Conservation (phyloP, 1,140 invertebrate genomes). For the Cepaea nemoralis region DNA sequence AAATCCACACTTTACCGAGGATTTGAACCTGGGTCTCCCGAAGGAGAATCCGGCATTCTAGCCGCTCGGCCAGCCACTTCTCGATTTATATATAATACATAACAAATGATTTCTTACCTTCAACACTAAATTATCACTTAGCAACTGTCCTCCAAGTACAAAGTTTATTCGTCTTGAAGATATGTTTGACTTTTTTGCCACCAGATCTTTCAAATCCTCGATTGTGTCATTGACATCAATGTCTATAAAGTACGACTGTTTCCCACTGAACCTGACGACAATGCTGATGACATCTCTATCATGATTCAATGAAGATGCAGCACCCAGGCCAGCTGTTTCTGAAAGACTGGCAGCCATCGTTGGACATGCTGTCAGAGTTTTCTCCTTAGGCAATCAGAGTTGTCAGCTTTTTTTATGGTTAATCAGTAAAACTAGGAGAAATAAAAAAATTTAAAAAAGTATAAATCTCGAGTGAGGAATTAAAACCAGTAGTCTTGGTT, state of each 20-base stretch:
- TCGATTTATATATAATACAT: no score
- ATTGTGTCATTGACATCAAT: not conserved
- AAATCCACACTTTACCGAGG: no score
- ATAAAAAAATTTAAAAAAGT: no score
- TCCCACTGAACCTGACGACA: conserved; percentile 13
- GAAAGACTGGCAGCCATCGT: not conserved
- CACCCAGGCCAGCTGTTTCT: not conserved
- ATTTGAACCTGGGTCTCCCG: no score
- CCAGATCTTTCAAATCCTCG: conserved; percentile 12
- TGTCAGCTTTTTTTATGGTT: no score
- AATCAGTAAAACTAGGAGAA: no score
- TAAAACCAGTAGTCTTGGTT: no score
- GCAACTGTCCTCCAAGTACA: conserved; percentile 24
- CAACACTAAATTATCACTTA: not conserved
- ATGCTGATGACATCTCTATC: not conserved
- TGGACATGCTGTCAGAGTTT: not conserved
- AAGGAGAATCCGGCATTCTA: no score
- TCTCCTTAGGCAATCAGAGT: not conserved
- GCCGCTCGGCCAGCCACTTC: no score
- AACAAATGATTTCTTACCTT: not conserved
- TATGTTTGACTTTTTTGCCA: conserved; percentile 21
- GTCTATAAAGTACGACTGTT: not conserved
- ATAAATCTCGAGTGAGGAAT: no score
- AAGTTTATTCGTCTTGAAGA: conserved; percentile 1
- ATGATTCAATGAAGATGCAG: conserved; percentile 1